Evolutionary conservation across 1,140 invertebrate genomes (phyloP), one percentile per base, ranked within the genome.

Genomic region (Panulirus ornatus): DNA sequence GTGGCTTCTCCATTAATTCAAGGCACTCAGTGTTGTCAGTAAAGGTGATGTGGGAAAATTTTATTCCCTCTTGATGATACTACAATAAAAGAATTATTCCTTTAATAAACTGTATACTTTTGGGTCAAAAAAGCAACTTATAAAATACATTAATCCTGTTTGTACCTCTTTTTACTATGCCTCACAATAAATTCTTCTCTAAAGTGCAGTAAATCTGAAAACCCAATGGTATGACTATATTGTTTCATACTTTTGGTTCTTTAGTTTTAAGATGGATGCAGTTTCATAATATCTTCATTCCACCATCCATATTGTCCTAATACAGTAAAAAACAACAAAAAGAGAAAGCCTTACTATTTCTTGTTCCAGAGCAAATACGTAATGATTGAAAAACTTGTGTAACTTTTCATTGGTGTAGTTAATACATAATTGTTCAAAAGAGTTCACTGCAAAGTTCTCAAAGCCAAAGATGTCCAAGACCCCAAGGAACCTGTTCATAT

Each of bases 371-470:
- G 97, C 97, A 93, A 99, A 99, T 0, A 99, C 97, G 93, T 98
- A 98, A 93, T 98, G 97, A 95, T 99, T 99, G 94, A 99, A 99
- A 94, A 99, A 99, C 95, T 99, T 99, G 93, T 99, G 99, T 16
- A 99, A 95, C 93, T 99, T 99, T 94, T 99, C 99, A 93, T 99
- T 99, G 0, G 98, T 98, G 94, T 99, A 99, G 94, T 99, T 99
- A 92, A 99, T 99, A 93, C 98, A 99, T n/a, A 96, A 96, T 94
- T 99, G 98, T 94, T 99, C 98, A 93, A 99, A 98, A 6, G 98
- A 98, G 94, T 99, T 99, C 0, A 96, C 94, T 19, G 96, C 95
- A 94, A 99, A 99, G 94, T 99, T 99, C 94, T 99, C 98, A 94
- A 99, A 99, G 36, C 98, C 98, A 94, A 99, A 99, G 93, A 99